Evolutionary conservation across 37 sponge, comb jelly and placozoan genomes (phyloP).

Genomic region (Lycopodina hypogea): DNA sequence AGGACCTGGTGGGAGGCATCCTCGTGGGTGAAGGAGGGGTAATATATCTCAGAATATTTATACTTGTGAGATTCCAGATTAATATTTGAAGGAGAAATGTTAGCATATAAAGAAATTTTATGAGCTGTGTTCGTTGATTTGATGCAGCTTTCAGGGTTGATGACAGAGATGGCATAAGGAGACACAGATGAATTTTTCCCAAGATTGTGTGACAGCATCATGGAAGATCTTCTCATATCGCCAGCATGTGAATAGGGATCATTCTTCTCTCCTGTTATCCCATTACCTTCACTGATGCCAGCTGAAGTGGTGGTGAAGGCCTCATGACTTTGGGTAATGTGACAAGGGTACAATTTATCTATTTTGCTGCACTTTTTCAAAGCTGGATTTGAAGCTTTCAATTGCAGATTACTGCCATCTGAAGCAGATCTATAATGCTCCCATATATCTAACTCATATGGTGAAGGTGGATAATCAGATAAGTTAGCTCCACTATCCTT

Average conservation of each 20-base stretch:
- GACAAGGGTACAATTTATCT: not conserved
- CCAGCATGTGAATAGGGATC: no score
- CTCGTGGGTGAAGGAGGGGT: no score
- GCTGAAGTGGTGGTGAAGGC: no score
- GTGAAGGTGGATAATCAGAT: constrained; percentile 5
- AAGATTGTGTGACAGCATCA: no score
- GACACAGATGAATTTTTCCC: not conserved
- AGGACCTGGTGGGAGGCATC: not conserved
- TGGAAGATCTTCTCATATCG: no score
- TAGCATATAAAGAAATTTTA: not conserved
- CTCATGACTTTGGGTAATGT: no score
- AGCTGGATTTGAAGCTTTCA: no score
- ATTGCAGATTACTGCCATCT: not conserved
- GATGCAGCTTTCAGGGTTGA: not conserved
- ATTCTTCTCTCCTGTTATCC: no score
- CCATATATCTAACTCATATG: not conserved
- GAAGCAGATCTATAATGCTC: not conserved
- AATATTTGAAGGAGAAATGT: not conserved
- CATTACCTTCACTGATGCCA: no score
- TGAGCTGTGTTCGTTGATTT: not conserved
- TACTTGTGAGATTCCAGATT: not conserved
- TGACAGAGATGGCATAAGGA: constrained; percentile 1
- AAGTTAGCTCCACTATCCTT: not conserved
- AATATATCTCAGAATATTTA: no score
- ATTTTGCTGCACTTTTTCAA: no score